A percentile compares a stretch with the other conserved stretches of the same genome.
These are phyloP conservation scores for Poecilia velifera DNA, from an alignment of 2,797 vertebrate genomes.

Conservation along the genomic window DNA sequence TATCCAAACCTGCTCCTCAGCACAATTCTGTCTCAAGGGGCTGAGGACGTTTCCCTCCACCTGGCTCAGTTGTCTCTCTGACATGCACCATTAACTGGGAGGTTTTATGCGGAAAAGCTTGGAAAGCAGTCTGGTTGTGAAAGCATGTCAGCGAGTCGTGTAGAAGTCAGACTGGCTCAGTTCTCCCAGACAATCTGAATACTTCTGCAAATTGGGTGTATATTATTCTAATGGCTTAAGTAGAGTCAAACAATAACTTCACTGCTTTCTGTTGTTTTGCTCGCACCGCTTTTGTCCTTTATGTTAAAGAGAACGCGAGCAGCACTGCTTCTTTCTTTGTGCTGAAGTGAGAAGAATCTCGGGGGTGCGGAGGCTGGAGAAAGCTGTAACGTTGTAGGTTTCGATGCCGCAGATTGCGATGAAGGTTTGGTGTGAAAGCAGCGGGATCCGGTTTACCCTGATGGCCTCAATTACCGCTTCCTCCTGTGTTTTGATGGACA, in stretches of 20 bases:
- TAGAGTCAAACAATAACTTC: not conserved
- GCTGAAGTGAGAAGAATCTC: conserved; percentile 1
- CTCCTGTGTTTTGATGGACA: conserved; percentile 66
- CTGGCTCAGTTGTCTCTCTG: not conserved
- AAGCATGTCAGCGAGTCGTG: not conserved
- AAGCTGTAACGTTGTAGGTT: conserved; percentile 37
- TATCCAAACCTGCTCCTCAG: not conserved
- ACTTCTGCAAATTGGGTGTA: not conserved
- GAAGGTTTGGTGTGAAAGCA: conserved; percentile 59
- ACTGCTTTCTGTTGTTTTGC: not conserved
- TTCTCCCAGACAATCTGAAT: not conserved
- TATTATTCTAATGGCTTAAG: not conserved
- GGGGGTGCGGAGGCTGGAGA: not conserved
- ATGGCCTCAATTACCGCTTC: conserved; percentile 67
- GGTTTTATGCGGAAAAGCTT: not conserved
- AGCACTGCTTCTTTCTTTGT: not conserved
- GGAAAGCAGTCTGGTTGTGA: not conserved
- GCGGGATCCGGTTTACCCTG: conserved; percentile 63
- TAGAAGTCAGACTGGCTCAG: not conserved
- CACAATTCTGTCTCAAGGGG: not conserved
- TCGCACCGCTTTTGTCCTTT: not conserved
- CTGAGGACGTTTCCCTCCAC: not conserved
- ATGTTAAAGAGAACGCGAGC: not conserved
- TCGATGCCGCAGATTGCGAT: conserved; percentile 26
- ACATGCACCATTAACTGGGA: conserved; percentile 1